phyloP scores from a whole-genome alignment of 2,113 vertebrate genomes.

The Cichladusa arquata region DNA sequence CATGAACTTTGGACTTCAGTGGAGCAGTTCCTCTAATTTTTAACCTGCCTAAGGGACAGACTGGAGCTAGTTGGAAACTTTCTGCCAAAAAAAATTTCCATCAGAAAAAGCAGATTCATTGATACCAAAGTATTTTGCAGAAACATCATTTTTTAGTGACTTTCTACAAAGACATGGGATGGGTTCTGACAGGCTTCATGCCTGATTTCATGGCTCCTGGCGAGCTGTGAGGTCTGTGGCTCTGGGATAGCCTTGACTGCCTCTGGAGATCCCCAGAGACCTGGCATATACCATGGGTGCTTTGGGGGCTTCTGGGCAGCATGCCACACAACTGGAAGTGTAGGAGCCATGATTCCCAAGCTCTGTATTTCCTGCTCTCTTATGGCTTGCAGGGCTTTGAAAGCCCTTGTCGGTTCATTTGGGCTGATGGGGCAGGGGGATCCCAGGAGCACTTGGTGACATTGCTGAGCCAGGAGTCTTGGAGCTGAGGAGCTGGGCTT shows the following conservation, averaged over 20 bases:
- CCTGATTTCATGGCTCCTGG: conserved; percentile 19
- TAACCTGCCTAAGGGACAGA: conserved; percentile 5
- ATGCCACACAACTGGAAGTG: not conserved
- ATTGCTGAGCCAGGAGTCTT: not conserved
- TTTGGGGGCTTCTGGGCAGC: not conserved
- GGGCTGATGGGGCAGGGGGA: not conserved
- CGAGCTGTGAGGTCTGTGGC: not conserved
- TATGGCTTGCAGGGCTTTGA: not conserved
- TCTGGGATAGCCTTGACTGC: not conserved
- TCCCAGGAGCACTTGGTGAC: not conserved
- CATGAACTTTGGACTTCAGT: not conserved
- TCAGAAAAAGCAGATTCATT: conserved; percentile 19
- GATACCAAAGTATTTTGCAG: conserved; percentile 24
- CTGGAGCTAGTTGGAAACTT: not conserved
- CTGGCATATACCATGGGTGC: not conserved
- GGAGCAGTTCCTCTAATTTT: not conserved
- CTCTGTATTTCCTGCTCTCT: not conserved
- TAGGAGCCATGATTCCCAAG: not conserved
- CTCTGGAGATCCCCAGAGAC: not conserved
- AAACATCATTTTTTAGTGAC: not conserved
- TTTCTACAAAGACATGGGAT: not conserved
- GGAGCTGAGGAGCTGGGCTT: not conserved
- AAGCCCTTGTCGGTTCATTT: not conserved
- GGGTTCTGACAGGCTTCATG: conserved; percentile 44
- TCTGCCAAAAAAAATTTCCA: conserved; percentile 39